Conservation (phyloP, 2,113 vertebrate species). For the Cyanoderma ruficeps region DNA sequence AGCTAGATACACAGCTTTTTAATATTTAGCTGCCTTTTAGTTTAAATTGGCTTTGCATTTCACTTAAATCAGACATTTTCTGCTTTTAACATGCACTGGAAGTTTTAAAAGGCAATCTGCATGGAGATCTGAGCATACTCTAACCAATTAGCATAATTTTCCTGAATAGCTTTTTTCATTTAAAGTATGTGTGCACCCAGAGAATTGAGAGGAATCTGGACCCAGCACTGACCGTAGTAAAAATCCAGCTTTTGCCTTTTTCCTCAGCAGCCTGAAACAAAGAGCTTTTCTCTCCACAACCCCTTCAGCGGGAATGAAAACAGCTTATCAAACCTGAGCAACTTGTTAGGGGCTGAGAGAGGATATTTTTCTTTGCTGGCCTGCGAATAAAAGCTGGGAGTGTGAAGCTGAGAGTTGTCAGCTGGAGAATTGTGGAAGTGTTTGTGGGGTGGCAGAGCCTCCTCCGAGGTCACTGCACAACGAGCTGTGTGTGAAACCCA, state of each 20-base stretch:
- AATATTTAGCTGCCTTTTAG: neutral
- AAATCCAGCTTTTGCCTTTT: neutral
- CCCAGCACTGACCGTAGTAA: neutral
- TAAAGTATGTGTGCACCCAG: neutral
- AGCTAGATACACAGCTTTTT: neutral
- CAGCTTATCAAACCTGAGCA: slow-evolving; percentile 27
- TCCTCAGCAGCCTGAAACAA: slow-evolving; percentile 37
- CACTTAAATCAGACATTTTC: neutral
- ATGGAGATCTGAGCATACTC: neutral
- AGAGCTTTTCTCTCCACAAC: slow-evolving; percentile 6
- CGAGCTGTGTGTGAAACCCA: slow-evolving; percentile 18
- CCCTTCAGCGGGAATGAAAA: slow-evolving; percentile 19
- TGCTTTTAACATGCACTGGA: neutral
- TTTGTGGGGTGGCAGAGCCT: slow-evolving; percentile 40
- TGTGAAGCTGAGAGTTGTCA: slow-evolving; percentile 57
- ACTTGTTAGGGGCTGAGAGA: slow-evolving; percentile 46
- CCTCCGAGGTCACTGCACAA: neutral
- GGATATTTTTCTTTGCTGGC: slow-evolving; percentile 47
- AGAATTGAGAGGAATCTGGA: slow-evolving; percentile 13
- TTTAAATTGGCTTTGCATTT: neutral
- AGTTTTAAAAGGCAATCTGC: neutral
- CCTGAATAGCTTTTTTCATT: neutral
- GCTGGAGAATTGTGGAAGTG: slow-evolving; percentile 28
- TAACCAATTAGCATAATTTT: neutral
- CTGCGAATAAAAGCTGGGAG: neutral